phyloP scores from a whole-genome alignment of 2,797 vertebrate species.

The Rousettus madagascariensis region DNA sequence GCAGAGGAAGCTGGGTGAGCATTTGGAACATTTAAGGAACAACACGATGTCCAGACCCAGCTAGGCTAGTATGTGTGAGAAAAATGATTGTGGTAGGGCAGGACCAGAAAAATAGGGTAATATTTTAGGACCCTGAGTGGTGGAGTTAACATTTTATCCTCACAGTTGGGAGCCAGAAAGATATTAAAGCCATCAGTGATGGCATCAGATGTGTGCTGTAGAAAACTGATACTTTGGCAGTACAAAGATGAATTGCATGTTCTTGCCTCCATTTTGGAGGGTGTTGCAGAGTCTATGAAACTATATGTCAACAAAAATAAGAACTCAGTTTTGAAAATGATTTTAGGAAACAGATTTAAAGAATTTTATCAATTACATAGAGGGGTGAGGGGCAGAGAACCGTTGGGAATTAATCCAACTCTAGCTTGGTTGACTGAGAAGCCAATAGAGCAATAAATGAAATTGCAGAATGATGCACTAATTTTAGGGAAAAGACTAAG shows the following conservation, averaged over 20 bases:
- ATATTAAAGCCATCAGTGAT: not conserved
- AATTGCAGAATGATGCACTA: not conserved
- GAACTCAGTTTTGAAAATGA: not conserved
- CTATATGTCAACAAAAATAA: not conserved
- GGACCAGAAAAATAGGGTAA: not conserved
- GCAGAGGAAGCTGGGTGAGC: not conserved
- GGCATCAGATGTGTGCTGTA: not conserved
- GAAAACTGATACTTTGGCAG: not conserved
- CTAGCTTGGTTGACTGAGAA: slow-evolving; percentile 1
- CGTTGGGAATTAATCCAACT: not conserved
- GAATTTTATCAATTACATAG: not conserved
- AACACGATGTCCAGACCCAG: not conserved
- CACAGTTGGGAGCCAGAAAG: not conserved
- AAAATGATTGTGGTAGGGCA: not conserved
- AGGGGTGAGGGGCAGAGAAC: not conserved
- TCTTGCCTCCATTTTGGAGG: not conserved
- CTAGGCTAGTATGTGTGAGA: not conserved
- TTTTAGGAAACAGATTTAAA: not conserved
- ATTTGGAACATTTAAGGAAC: not conserved
- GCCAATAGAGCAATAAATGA: not conserved
- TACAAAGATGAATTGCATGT: not conserved
- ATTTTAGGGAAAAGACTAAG: not conserved
- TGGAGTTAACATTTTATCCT: not conserved
- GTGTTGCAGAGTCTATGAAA: not conserved
- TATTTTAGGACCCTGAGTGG: not conserved